Evolutionary conservation across 2,888 invertebrate species (phyloP), one percentile per base, ranked within the genome.

Genomic region (Caenorhabditis wallacei): DNA sequence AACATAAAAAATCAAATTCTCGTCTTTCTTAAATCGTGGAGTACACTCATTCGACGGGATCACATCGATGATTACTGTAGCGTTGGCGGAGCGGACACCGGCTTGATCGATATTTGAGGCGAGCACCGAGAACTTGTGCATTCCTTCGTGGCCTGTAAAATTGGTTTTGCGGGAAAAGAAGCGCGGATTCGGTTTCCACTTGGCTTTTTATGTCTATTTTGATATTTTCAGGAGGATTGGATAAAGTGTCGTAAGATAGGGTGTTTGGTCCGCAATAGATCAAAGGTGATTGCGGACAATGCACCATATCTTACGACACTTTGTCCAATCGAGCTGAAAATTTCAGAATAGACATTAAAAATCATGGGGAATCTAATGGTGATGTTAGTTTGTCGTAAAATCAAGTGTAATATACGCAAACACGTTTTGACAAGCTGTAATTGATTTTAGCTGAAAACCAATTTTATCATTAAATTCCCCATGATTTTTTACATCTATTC

Each of bases 11-110:
- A 86, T 64, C 40, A 78, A 56, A 24, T 84, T 86, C 20, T 82
- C 80, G 30, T 82, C 70, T 10, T 56, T 40, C 26, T 76, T 80
- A 57, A 86, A 83, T 11, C 64, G 59, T 1, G 86, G 86, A 5
- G 74, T 53, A 66, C 86, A 86, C 46, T 83, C 81, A 53, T 83
- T 76, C 0, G 86, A 84, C 24, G 75, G 79, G 4, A 81, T 35
- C 13, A 84, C 68, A 37, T 83, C 80, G 0, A 86, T 56, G 26
- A 81, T 51, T 13, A 86, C 68, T 10, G 75, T 80, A 16, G 80
- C 76, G 30, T 70, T 80, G 3, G 80, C 66, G 5, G 82, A 79
- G 11, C 79, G 48, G 22, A 82, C 74, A 2, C 79, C 79, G 8
- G 74, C 78, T 35, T 61, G 61, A 35, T 82, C 82, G 8, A 79